Evolutionary conservation across 2,113 vertebrate genomes (phyloP), one percentile per base, ranked within the genome.

Genomic region (Periophthalmodon schlosseri): DNA sequence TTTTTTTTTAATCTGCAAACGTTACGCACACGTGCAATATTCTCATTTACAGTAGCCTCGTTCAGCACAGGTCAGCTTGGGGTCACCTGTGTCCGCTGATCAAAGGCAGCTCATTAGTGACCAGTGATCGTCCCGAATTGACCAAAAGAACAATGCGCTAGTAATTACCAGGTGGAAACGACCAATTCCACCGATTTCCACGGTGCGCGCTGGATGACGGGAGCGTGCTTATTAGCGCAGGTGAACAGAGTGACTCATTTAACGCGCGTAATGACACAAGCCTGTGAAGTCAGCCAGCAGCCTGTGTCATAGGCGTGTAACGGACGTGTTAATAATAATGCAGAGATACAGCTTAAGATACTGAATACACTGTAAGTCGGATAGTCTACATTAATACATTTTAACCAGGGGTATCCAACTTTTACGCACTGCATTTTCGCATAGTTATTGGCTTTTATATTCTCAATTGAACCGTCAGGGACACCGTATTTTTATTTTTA

Each of bases 131-230:
- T 34, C 13, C 39, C 54, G 52, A 73, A 33, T 72, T 73, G 73
- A 63, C 63, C 70, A 81, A 65, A 72, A 73, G 70, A 77, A 81
- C 79, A 84, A 85, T 63, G 61, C 70, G 0, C 54, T 4, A 5
- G 52, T 87, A 75, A 88, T 87, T 82, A 28, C 61, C 68, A 63
- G 68, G 72, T 77, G 73, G 79, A 81, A 84, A 86, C 72, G 2
- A 50, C 13, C 49, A 46, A 69, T 79, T 77, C 56, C 34, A 57
- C 10, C 66, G 86, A 82, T 77, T 83, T 28, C 23, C 64, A 76
- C 47, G 11, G 23, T 76, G 18, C 47, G 78, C 74, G 74, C 65
- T 34, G 52, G 47, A 69, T 68, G 44, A 82, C 23, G 58, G 54
- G 50, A 68, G 21, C 12, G 28, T 57, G 5, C 12, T 28, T 23